phyloP scores from a whole-genome alignment of 2,113 vertebrate genomes.

The Macaca fascicularis region T2T-MFA8v1.1 NC_088378.1:124649001-124649500 shows the following conservation, averaged over 20 bases:
- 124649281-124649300: neutral
- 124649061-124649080: too few species aligned
- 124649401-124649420: neutral
- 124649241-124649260: rapidly evolving
- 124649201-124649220: neutral
- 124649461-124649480: neutral
- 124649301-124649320: neutral
- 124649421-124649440: neutral
- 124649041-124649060: too few species aligned
- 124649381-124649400: neutral
- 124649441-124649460: neutral
- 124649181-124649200: neutral
- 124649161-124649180: neutral
- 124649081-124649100: too few species aligned
- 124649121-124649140: neutral
- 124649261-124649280: neutral
- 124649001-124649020: too few species aligned
- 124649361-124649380: neutral
- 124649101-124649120: too few species aligned
- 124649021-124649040: too few species aligned
- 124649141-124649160: neutral
- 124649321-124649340: neutral
- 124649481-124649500: neutral
- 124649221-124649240: too few species aligned
- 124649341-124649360: neutral